Evolutionary conservation across 2,888 invertebrate species (phyloP).

Genomic region (Melanargia galathea): DNA sequence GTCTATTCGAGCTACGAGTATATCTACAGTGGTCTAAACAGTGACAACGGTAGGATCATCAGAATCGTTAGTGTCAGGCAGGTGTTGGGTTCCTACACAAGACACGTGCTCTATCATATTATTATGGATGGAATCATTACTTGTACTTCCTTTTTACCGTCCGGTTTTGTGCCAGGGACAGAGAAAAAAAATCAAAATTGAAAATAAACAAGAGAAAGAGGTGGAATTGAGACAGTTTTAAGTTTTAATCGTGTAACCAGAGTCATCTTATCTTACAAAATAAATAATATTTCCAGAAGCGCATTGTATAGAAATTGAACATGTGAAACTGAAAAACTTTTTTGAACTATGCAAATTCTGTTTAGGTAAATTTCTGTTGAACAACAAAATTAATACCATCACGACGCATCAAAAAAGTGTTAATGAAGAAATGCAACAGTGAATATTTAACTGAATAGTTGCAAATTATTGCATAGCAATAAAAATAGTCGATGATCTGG

Average conservation of each 20-base stretch:
- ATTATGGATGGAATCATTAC: slow-evolving; percentile 77
- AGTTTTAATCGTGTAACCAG: slow-evolving; percentile 16
- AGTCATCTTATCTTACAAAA: slow-evolving; percentile 1
- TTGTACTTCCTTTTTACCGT: slow-evolving; percentile 79
- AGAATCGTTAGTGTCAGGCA: slow-evolving; percentile 51
- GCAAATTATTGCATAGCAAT: too few relatives aligned
- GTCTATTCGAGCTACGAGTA: slow-evolving; percentile 49
- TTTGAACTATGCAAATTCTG: too few relatives aligned
- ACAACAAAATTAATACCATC: too few relatives aligned
- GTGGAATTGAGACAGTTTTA: slow-evolving; percentile 23
- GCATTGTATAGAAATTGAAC: not conserved
- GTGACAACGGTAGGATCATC: slow-evolving; percentile 53
- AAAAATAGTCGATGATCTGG: not conserved
- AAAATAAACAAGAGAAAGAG: slow-evolving; percentile 66
- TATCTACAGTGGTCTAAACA: slow-evolving; percentile 63
- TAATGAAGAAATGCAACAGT: too few relatives aligned
- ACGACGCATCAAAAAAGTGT: too few relatives aligned
- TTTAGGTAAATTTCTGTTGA: too few relatives aligned
- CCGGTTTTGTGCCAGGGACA: slow-evolving; percentile 76
- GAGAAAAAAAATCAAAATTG: slow-evolving; percentile 62
- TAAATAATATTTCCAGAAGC: not conserved
- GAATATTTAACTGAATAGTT: too few relatives aligned
- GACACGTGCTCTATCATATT: slow-evolving; percentile 75
- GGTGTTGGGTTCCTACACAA: slow-evolving; percentile 76
- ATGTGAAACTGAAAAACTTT: too few relatives aligned